A percentile compares a stretch with the other conserved stretches of the same genome.
phyloP scores from a whole-genome alignment of 2,113 vertebrate genomes.

The Oncorhynchus clarkii region DNA sequence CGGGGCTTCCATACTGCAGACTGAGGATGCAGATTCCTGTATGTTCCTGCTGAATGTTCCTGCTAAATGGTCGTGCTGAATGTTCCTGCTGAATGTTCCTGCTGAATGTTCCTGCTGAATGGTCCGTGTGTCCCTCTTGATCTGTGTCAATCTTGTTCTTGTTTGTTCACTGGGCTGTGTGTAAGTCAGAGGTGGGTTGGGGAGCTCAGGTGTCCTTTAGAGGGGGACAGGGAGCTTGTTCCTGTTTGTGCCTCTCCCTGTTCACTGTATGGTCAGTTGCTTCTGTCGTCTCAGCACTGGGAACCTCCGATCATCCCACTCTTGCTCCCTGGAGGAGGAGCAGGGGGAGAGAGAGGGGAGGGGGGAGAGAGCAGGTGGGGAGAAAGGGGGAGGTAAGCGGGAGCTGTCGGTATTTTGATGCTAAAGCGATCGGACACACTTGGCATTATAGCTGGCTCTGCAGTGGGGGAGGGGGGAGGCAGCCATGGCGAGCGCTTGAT shows the following conservation, averaged over 20 bases:
- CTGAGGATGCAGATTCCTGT: neutral
- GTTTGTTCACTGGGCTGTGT: constrained; percentile 47
- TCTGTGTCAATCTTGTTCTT: constrained; percentile 9
- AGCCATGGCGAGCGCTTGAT: constrained; percentile 65
- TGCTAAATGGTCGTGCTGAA: too few species aligned
- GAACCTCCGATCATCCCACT: constrained; percentile 36
- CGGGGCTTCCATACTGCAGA: too few species aligned
- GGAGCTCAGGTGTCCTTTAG: constrained; percentile 54
- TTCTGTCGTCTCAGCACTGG: constrained; percentile 24
- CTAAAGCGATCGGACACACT: constrained; percentile 70
- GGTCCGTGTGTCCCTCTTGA: too few species aligned
- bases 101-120: too few species aligned
- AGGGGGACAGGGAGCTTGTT: constrained; percentile 20
- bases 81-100: neutral
- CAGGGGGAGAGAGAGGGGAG: neutral
- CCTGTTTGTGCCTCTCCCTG: constrained; percentile 21
- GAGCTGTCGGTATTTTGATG: constrained; percentile 64
- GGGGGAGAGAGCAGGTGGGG: neutral
- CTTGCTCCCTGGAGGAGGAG: neutral
- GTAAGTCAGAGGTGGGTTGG: constrained; percentile 13
- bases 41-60: neutral
- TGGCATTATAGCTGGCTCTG: constrained; percentile 68
- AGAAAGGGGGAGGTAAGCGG: constrained; percentile 2
- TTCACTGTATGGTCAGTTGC: constrained; percentile 36
- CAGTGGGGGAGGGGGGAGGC: neutral